Percentiles rank a stretch among this genome's conserved stretches.
Evolutionary conservation across 2,113 vertebrate species (phyloP).

Genomic region (Nyctibius bracteatus): DNA sequence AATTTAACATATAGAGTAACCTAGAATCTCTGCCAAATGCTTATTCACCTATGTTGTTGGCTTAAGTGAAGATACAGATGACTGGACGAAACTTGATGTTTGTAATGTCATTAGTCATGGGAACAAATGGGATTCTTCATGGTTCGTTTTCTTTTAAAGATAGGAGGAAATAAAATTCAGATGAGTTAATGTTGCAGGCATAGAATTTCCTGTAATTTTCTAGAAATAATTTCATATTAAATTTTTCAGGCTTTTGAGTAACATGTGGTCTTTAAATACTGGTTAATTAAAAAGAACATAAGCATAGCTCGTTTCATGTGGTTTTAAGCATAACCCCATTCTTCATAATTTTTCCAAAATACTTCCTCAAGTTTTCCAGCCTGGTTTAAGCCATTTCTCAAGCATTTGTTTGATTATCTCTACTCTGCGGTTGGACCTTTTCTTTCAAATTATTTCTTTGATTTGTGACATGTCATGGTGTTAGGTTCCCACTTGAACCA

Average conservation of each 20-base stretch:
- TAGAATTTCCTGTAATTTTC: not conserved
- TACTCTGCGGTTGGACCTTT: not conserved
- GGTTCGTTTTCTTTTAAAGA: not conserved
- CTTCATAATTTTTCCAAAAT: not conserved
- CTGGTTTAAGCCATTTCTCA: not conserved
- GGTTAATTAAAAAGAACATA: not conserved
- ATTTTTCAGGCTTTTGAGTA: not conserved
- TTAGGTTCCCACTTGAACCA: not conserved
- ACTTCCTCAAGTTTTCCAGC: not conserved
- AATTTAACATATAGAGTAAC: constrained; percentile 48
- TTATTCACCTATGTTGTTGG: not conserved
- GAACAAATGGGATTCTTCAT: not conserved
- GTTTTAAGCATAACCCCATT: not conserved
- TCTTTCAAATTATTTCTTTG: not conserved
- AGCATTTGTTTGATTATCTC: not conserved
- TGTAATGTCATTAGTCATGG: not conserved
- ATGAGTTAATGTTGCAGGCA: not conserved
- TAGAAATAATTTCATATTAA: not conserved
- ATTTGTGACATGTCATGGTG: not conserved
- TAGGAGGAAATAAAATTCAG: not conserved
- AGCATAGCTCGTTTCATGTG: not conserved
- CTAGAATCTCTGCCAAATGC: constrained; percentile 16
- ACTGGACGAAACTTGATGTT: not conserved
- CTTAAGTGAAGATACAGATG: constrained; percentile 8
- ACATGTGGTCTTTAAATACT: not conserved